Base-by-base conservation (phyloP, 2,888 invertebrate species). In the Brachyptera risi region DNA sequence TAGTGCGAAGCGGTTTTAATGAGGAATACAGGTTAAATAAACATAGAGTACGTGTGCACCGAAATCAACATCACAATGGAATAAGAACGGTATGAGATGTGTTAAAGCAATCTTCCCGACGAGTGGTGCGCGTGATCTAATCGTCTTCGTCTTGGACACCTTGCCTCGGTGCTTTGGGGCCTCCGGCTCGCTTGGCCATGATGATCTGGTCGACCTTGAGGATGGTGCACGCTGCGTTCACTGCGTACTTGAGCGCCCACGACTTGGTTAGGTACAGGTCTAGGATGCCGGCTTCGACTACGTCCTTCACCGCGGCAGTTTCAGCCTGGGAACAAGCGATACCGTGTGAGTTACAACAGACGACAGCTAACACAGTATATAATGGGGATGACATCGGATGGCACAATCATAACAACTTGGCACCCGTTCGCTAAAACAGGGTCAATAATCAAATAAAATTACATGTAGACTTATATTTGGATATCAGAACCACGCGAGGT, bases 171-270 rank as follows among this genome's bases (percentile, higher is more conserved):
- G 91, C 83, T 75, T 96, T 96, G 0, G 96, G 96, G 47, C 97
- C 97, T 49, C 97, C 97, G 15, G 96, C 96, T 69, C 90, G 83
- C 78, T 97, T 97, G 0, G 97, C 95, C 96, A 97, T 96, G 67
- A 98, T 97, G 68, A 98, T 97, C 79, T 97, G 95, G 78, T 97
- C 96, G 24, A 98, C 93, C 74, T 90, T 88, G 26, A 98, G 81
- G 67, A 97, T 90, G 0, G 96, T 96, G 64, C 89, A 85, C 0
- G 97, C 95, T 1, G 96, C 95, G 64, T 90, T 86, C 0, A 94
- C 91, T 0, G 98, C 96, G 77, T 98, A 96, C 74, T 96, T 96
- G 59, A 99, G 78, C 2, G 88, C 97, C 96, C 97, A 98, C 72
- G 85, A 81, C 75, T 99, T 99, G 24, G 88, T 82, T 47, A 88